Percentiles rank a stretch among this genome's conserved stretches.
These are phyloP conservation scores for Athripsodes cinereus DNA, from an alignment of 2,888 invertebrate genomes.

Conservation along the genomic window DNA sequence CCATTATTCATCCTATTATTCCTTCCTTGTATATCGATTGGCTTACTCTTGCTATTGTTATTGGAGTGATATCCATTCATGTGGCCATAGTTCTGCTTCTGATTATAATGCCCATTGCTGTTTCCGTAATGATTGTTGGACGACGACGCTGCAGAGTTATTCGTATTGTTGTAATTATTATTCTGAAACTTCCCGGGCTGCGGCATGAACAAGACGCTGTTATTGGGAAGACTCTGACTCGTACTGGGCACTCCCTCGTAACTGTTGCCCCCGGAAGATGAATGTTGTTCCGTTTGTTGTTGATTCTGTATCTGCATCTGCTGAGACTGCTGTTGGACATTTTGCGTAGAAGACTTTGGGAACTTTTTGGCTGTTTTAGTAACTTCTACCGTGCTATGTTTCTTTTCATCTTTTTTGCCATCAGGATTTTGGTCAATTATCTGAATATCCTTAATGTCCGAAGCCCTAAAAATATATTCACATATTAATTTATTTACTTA, in stretches of 20 bases:
- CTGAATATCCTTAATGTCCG: slow-evolving; percentile 68
- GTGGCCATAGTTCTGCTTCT: slow-evolving; percentile 22
- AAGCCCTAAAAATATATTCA: slow-evolving; percentile 45
- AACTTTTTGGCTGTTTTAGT: slow-evolving; percentile 36
- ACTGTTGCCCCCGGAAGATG: neutral
- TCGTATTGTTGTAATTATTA: slow-evolving; percentile 3
- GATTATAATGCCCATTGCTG: slow-evolving; percentile 19
- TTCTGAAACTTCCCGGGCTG: slow-evolving; percentile 7
- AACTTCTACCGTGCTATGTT: slow-evolving; percentile 43
- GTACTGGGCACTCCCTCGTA: slow-evolving; percentile 28
- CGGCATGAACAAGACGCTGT: slow-evolving; percentile 1
- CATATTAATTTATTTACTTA: too few relatives aligned
- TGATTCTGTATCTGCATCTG: slow-evolving; percentile 39
- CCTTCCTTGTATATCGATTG: slow-evolving; percentile 37
- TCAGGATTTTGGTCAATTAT: slow-evolving; percentile 54
- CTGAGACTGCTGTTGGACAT: slow-evolving; percentile 42
- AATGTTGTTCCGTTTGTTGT: neutral
- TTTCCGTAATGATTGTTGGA: slow-evolving; percentile 12
- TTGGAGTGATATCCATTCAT: neutral
- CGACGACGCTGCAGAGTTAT: too few relatives aligned
- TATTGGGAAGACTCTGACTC: slow-evolving; percentile 19
- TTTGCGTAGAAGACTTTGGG: slow-evolving; percentile 27
- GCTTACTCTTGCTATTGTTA: slow-evolving; percentile 37
- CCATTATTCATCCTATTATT: slow-evolving; percentile 32
- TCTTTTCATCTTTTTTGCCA: slow-evolving; percentile 31